phyloP scores from a whole-genome alignment of 2,113 vertebrate genomes.

The Aldabrachelys gigantea region DNA sequence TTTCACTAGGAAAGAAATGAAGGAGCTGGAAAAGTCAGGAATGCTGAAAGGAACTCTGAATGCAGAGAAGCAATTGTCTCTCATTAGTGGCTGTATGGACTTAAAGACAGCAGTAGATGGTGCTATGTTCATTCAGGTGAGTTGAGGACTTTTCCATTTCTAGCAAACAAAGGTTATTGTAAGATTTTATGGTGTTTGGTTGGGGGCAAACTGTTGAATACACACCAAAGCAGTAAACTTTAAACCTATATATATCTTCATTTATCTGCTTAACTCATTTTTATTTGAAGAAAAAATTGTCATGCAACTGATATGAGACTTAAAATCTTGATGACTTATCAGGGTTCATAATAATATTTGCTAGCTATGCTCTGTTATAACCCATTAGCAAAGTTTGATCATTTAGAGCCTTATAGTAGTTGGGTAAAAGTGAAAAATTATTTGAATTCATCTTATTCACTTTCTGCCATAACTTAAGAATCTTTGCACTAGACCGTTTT shows the following conservation, averaged over 20 bases:
- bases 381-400: neutral
- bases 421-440: neutral
- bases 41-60: constrained; percentile 87
- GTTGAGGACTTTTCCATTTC: neutral
- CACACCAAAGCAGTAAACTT: neutral
- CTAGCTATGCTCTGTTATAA: neutral
- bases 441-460: neutral
- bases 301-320: neutral
- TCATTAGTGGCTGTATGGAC: constrained; percentile 84
- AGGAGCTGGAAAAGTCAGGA: constrained; percentile 80
- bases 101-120: constrained; percentile 87
- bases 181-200: neutral
- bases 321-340: neutral
- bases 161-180: neutral
- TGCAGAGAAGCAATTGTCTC: constrained; percentile 81
- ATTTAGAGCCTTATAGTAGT: neutral
- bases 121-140: constrained; percentile 93
- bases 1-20: constrained; percentile 85
- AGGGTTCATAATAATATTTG: neutral
- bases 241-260: neutral
- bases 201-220: neutral
- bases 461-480: neutral
- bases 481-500: neutral
- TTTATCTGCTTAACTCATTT: neutral
- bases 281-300: neutral